phyloP scores from a whole-genome alignment of 2,888 invertebrate species.

The Epinotia brunnichana region DNA sequence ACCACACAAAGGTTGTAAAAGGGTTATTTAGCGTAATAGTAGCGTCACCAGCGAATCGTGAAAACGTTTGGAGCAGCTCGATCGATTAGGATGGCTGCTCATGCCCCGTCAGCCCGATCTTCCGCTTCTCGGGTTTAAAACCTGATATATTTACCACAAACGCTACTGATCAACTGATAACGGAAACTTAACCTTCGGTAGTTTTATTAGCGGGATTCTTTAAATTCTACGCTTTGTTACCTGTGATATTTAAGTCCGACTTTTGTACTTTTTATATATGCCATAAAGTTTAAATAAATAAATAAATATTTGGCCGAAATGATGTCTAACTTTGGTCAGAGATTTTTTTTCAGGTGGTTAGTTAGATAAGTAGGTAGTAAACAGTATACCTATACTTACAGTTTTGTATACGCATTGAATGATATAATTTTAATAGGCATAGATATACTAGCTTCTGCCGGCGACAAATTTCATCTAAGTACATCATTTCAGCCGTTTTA shows the following conservation, averaged over 20 bases:
- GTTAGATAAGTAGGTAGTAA: no score
- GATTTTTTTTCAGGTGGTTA: background rate
- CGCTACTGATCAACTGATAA: slow-evolving; percentile 72
- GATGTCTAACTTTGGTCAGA: no score
- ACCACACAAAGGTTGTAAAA: slow-evolving; percentile 30
- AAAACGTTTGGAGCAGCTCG: slow-evolving; percentile 64
- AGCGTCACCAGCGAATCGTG: slow-evolving; percentile 65
- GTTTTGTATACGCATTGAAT: no score
- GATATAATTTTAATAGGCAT: no score
- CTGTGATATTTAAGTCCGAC: slow-evolving; percentile 5
- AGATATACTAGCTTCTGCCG: no score
- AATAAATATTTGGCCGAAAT: no score
- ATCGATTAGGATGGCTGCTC: slow-evolving; percentile 76
- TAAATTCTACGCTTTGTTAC: slow-evolving; percentile 31
- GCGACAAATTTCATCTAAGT: no score
- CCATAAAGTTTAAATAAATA: no score
- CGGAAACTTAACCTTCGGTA: slow-evolving; percentile 25
- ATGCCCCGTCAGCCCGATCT: slow-evolving; percentile 73
- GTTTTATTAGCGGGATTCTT: slow-evolving; percentile 30
- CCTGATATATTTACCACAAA: slow-evolving; percentile 73
- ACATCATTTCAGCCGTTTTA: background rate
- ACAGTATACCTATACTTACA: no score
- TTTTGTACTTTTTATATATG: no score
- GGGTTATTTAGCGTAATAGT: slow-evolving; percentile 46
- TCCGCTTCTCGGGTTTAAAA: slow-evolving; percentile 67